These are phyloP conservation scores for Phaethon lepturus DNA, from an alignment of 2,113 vertebrate genomes.

Conservation along the genomic window DNA sequence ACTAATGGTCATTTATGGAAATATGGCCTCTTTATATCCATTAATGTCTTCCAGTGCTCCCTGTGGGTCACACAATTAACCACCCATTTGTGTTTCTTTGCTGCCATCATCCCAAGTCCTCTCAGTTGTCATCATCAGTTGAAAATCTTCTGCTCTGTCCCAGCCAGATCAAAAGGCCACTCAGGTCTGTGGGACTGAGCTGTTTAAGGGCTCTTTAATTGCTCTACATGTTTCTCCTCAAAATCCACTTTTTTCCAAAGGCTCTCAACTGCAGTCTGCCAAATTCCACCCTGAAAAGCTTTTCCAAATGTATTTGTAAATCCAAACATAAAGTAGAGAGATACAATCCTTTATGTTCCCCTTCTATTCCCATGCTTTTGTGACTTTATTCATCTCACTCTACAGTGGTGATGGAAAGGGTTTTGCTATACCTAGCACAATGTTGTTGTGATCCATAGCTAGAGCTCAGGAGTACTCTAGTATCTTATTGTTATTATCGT, in stretches of 20 bases:
- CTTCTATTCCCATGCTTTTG: background rate
- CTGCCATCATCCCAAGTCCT: background rate
- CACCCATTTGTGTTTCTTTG: slow-evolving; percentile 39
- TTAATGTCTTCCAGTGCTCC: slow-evolving; percentile 56
- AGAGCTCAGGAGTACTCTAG: background rate
- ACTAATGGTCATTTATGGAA: slow-evolving; percentile 68
- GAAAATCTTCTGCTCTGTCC: background rate
- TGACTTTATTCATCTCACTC: background rate
- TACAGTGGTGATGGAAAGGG: background rate
- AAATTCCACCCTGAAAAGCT: background rate
- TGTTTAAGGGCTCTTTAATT: background rate
- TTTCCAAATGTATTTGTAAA: background rate
- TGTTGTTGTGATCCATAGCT: background rate
- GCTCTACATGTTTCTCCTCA: background rate
- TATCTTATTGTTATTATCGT: background rate
- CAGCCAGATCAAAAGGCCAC: background rate
- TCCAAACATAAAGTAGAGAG: background rate
- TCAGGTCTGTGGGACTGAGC: background rate
- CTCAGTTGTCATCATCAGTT: background rate
- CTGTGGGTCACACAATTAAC: slow-evolving; percentile 53
- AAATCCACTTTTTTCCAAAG: background rate
- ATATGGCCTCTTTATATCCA: slow-evolving; percentile 56
- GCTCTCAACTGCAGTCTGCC: background rate
- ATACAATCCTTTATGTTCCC: background rate
- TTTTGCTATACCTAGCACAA: background rate